Percentiles rank a stretch among this genome's conserved stretches.
Evolutionary conservation across 2,797 vertebrate genomes (phyloP).

Genomic region (Protonibea diacanthus): DNA sequence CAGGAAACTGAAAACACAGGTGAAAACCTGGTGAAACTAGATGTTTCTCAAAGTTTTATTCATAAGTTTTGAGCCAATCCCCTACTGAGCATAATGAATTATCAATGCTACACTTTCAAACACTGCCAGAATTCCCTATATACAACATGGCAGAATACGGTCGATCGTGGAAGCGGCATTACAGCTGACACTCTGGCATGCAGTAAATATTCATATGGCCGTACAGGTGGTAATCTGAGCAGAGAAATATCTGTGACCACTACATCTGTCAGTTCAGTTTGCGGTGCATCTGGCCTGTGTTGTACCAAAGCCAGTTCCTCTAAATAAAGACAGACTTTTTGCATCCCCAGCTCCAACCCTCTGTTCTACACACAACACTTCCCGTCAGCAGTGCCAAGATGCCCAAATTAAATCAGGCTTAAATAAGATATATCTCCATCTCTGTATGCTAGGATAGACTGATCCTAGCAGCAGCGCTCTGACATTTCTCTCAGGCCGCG

Average conservation of each 20-base stretch:
- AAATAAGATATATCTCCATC: constrained; percentile 81
- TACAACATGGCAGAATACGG: constrained; percentile 41
- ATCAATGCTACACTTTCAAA: constrained; percentile 70
- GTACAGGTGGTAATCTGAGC: constrained; percentile 72
- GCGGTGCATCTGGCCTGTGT: constrained; percentile 71
- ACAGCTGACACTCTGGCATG: constrained; percentile 35
- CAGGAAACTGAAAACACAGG: constrained; percentile 20
- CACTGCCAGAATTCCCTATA: constrained; percentile 45
- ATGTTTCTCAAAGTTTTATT: constrained; percentile 70
- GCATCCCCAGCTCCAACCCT: constrained; percentile 63
- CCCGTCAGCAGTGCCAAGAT: constrained; percentile 60
- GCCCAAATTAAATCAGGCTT: constrained; percentile 81
- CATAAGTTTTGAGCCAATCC: constrained; percentile 59
- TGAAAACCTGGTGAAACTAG: constrained; percentile 48
- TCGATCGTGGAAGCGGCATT: constrained; percentile 41
- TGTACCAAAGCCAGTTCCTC: constrained; percentile 71
- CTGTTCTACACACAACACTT: constrained; percentile 68
- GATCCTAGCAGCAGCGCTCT: constrained; percentile 73
- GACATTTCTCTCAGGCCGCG: constrained; percentile 79
- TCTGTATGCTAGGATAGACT: constrained; percentile 71
- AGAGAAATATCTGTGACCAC: constrained; percentile 76
- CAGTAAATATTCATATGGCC: constrained; percentile 72
- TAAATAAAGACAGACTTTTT: constrained; percentile 74
- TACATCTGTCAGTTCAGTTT: constrained; percentile 76
- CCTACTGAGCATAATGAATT: constrained; percentile 70